Evolutionary conservation across 1,140 invertebrate genomes (phyloP).

Genomic region (Chelonus insularis): DNA sequence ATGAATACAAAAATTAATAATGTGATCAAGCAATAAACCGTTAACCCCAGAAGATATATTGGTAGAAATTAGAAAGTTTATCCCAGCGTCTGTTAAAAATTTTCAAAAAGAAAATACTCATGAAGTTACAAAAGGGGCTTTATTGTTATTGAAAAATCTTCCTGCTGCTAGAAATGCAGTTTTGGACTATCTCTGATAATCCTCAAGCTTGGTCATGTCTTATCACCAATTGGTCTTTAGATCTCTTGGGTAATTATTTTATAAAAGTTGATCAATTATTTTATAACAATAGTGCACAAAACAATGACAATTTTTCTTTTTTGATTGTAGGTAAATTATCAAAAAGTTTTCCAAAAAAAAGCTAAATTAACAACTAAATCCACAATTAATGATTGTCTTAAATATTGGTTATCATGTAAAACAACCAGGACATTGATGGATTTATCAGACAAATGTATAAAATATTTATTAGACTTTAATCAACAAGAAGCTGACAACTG

Average conservation of each 20-base stretch:
- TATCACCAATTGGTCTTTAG: slow-evolving; percentile 82
- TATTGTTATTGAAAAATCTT: slow-evolving; percentile 72
- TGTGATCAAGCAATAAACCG: slow-evolving; percentile 27
- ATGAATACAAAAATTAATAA: no score
- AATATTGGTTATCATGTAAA: slow-evolving; percentile 80
- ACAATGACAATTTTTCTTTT: slow-evolving; percentile 15
- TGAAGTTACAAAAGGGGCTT: no score
- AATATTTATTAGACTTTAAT: slow-evolving; percentile 69
- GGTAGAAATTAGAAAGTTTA: slow-evolving; percentile 54
- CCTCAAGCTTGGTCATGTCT: slow-evolving; percentile 78
- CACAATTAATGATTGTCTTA: slow-evolving; percentile 72
- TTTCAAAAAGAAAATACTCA: slow-evolving; percentile 67
- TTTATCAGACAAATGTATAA: slow-evolving; percentile 77
- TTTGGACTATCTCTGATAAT: slow-evolving; percentile 77
- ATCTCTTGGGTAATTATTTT: slow-evolving; percentile 71
- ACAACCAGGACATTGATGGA: slow-evolving; percentile 77
- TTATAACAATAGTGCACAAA: no score
- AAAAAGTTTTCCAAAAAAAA: slow-evolving; percentile 65
- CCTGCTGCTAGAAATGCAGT: slow-evolving; percentile 79
- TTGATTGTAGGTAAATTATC: slow-evolving; percentile 63
- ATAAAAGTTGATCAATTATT: no score
- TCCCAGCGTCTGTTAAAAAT: slow-evolving; percentile 44
- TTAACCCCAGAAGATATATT: slow-evolving; percentile 47
- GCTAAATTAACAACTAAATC: slow-evolving; percentile 59
- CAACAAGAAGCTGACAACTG: slow-evolving; percentile 75